Evolutionary conservation across 2,888 invertebrate genomes (phyloP).

Genomic region (Mimumesa dahlbomi): DNA sequence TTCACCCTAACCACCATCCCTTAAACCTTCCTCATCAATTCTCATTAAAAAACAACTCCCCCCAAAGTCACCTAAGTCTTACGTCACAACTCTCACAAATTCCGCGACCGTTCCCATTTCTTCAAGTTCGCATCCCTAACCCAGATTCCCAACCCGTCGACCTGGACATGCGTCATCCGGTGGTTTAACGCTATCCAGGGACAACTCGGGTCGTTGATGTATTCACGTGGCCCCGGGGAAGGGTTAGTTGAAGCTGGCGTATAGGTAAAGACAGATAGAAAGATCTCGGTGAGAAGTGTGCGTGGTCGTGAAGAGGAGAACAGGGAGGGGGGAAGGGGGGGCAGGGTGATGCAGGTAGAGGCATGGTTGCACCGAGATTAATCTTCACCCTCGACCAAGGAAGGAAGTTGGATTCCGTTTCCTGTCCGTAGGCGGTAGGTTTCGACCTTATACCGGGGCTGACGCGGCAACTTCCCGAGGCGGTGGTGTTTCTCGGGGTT

Average conservation of each 20-base stretch:
- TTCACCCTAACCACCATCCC: too few relatives aligned
- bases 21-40: too few relatives aligned
- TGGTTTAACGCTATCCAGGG: too few relatives aligned
- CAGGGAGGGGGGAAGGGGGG: constrained; percentile 16
- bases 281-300: constrained; percentile 17
- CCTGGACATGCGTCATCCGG: neutral
- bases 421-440: constrained; percentile 70
- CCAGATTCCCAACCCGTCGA: too few relatives aligned
- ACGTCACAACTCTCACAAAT: too few relatives aligned
- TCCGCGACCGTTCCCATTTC: too few relatives aligned
- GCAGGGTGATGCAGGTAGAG: constrained; percentile 41
- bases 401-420: constrained; percentile 78
- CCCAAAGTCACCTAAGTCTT: too few relatives aligned
- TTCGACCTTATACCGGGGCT: constrained; percentile 66
- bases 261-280: constrained; percentile 37
- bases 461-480: constrained; percentile 74
- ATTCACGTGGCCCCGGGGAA: constrained; percentile 13
- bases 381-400: constrained; percentile 72
- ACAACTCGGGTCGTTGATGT: neutral
- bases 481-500: constrained; percentile 73
- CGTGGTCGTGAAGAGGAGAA: constrained; percentile 13
- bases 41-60: too few relatives aligned
- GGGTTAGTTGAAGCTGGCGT: constrained; percentile 13
- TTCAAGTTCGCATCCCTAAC: too few relatives aligned
- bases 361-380: constrained; percentile 66